Base-by-base conservation (phyloP, 2,888 invertebrate species). In the Amphipyra berbera region DNA sequence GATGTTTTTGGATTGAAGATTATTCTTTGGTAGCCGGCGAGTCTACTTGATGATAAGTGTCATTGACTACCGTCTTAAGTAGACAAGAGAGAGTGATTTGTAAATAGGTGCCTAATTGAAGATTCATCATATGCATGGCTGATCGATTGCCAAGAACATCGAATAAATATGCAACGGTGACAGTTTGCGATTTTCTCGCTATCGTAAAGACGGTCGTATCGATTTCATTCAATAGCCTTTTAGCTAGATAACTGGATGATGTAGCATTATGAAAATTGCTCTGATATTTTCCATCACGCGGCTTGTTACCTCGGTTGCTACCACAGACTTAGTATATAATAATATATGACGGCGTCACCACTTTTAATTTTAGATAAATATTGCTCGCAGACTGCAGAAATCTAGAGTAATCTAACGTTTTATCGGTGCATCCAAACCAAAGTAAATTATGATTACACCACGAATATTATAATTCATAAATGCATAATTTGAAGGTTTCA, bases 211-310 rank as follows among this genome's bases (percentile, higher is more conserved):
- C 41, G 33, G 27, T 9, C 3, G 44, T 54, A 60, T 67, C 48
- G 61, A 47, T 47, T 60, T 47, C 27, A 33, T 61, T 52, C 50
- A 30, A 61, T 57, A 12, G 44, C 37, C 33, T 57, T 60, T 61
- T 63, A 59, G 37, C 40, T 46, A 42, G 49, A 53, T 60, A 65
- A 62, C 57, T 53, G 37, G 57, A 62, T 77, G 69, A 74, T 58
- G 44, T 14, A 30, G 74, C 69, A 52, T 53, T 77, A 68, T 77
- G 57, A 60, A 77, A 77, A 65, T 73, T 60, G 40, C 46, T 40
- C 54, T 10, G 40, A 59, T 64, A 64, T 61, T 61, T 61, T 58
- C 49, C 14, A 60, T 56, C 58, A 21, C 54, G 46, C 33, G 21
- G 14, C 30, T 55, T 56, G 45, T 61, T 57, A 59, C 27, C 45